A percentile compares a stretch with the other conserved stretches of the same genome.
These are phyloP conservation scores for Puma concolor DNA, from an alignment of 2,113 vertebrate species.

Conservation along the genomic window DNA sequence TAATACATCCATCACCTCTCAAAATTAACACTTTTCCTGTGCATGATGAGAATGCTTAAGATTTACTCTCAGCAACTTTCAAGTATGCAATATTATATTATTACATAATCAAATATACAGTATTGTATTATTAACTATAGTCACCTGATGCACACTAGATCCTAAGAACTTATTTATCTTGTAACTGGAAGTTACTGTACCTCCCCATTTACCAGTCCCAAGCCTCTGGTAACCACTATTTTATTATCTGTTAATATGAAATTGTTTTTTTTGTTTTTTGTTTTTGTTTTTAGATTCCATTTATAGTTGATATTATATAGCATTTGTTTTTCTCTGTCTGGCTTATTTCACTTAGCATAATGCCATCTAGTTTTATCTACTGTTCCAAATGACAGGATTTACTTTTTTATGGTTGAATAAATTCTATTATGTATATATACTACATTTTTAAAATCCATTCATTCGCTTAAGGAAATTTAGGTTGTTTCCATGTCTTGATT, in stretches of 20 bases:
- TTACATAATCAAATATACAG: background rate
- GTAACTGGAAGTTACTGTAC: background rate
- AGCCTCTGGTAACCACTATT: background rate
- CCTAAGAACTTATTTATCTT: background rate
- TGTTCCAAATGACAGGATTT: background rate
- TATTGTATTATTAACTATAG: background rate
- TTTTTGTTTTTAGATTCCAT: background rate
- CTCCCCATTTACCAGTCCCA: background rate
- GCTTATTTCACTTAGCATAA: background rate
- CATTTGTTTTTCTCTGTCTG: background rate
- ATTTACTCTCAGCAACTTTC: background rate
- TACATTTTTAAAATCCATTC: background rate
- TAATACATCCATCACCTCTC: background rate
- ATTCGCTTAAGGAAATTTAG: background rate
- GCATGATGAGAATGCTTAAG: background rate
- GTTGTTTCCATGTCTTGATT: too few species aligned
- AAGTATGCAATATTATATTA: background rate
- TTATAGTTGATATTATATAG: background rate
- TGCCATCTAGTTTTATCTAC: background rate
- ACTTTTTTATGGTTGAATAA: background rate
- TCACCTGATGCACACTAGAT: background rate
- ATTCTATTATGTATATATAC: background rate
- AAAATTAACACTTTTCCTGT: background rate
- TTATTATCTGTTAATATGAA: background rate
- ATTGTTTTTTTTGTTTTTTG: background rate